These are phyloP conservation scores for Neodiprion fabricii DNA, from an alignment of 1,140 invertebrate genomes.

Conservation along the genomic window DNA sequence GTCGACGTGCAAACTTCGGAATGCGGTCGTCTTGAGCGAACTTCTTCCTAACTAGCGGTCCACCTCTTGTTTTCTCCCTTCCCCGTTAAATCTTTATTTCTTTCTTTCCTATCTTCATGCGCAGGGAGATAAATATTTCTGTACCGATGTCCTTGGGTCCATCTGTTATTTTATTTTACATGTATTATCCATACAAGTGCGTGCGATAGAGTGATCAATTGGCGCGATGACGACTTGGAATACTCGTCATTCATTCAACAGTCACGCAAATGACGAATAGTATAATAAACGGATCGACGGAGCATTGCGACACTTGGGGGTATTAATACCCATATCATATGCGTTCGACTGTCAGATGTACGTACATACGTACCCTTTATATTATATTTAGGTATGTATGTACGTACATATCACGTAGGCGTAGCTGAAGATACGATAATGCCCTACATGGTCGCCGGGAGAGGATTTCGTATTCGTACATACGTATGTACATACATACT, in stretches of 20 bases:
- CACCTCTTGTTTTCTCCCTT: neutral
- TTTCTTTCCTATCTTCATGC: neutral
- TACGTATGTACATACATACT: neutral
- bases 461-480: neutral
- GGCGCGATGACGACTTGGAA: neutral
- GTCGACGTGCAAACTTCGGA: neutral
- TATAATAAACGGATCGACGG: neutral
- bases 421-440: neutral
- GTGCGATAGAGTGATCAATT: too few relatives aligned
- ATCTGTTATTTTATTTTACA: neutral
- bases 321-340: neutral
- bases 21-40: neutral
- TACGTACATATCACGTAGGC: too few relatives aligned
- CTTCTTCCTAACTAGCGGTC: neutral
- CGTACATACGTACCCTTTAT: neutral
- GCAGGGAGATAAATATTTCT: neutral
- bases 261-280: neutral
- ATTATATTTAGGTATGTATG: neutral
- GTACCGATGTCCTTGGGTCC: neutral
- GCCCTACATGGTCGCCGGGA: neutral
- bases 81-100: neutral
- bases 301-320: neutral
- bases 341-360: neutral
- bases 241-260: neutral
- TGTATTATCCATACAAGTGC: too few relatives aligned